Percentiles rank a stretch among this genome's conserved stretches.
These are phyloP conservation scores for Clusia tigrina DNA, from an alignment of 2,888 invertebrate species.

Conservation along the genomic window DNA sequence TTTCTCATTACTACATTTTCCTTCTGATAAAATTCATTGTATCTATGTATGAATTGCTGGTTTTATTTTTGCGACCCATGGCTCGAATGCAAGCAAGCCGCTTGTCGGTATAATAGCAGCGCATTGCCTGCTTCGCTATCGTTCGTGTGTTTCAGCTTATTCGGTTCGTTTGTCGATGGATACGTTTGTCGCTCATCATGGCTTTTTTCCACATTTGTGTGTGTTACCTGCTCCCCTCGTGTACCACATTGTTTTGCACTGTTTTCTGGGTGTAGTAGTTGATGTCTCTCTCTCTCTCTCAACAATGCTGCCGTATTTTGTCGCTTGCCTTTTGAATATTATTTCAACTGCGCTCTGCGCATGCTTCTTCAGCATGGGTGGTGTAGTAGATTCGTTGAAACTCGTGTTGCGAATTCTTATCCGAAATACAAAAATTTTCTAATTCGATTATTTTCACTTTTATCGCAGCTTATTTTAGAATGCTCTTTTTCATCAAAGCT, in stretches of 20 bases:
- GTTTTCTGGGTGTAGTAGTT: too few relatives aligned
- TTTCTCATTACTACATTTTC: constrained; percentile 19
- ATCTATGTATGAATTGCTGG: constrained; percentile 1
- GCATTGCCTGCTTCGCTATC: neutral
- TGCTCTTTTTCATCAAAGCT: neutral
- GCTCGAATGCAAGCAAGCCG: neutral
- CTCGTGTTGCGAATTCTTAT: neutral
- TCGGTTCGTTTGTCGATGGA: too few relatives aligned
- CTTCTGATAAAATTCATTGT: constrained; percentile 25
- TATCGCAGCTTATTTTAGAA: constrained; percentile 4
- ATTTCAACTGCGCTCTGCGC: constrained; percentile 18
- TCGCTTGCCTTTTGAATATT: constrained; percentile 10
- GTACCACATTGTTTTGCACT: too few relatives aligned
- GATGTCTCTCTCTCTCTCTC: constrained; percentile 1
- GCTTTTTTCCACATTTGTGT: neutral
- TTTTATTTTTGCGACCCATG: constrained; percentile 3
- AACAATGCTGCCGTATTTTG: constrained; percentile 8
- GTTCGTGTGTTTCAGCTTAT: too few relatives aligned
- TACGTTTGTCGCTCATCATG: too few relatives aligned
- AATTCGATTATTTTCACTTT: constrained; percentile 10
- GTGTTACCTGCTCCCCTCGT: neutral
- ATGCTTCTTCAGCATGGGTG: constrained; percentile 26
- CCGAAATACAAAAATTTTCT: constrained; percentile 7
- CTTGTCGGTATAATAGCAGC: neutral
- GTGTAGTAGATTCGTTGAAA: constrained; percentile 16